Conservation (phyloP, 2,888 invertebrate species). For the Agonopterix arenella region DNA sequence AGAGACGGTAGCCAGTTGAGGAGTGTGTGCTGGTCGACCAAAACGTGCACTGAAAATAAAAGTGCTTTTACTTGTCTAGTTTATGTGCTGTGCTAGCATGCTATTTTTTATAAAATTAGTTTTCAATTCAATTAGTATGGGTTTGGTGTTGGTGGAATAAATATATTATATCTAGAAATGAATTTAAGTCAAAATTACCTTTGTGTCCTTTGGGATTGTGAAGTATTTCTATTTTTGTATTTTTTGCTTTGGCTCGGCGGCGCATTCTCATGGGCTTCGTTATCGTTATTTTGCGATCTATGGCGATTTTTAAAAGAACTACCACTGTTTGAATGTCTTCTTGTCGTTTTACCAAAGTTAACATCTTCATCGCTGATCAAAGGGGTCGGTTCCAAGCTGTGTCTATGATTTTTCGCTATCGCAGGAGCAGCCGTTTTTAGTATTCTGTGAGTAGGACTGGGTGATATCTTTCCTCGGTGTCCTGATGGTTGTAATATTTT, state of each 20-base stretch:
- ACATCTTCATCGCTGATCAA: constrained; percentile 79
- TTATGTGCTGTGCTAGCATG: constrained; percentile 3
- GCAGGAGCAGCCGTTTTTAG: constrained; percentile 86
- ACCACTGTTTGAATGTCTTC: constrained; percentile 68
- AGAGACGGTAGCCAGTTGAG: constrained; percentile 81
- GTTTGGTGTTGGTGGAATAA: too few relatives aligned
- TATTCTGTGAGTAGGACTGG: constrained; percentile 81
- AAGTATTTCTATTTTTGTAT: constrained; percentile 60
- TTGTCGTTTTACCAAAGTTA: constrained; percentile 69
- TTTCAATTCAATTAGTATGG: not conserved
- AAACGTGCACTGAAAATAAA: constrained; percentile 67
- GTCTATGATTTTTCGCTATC: constrained; percentile 69
- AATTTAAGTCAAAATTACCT: constrained; percentile 38
- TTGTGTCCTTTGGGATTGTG: constrained; percentile 47
- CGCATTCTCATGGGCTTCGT: constrained; percentile 51
- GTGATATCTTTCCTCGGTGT: constrained; percentile 80
- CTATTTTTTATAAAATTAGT: not conserved
- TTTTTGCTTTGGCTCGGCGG: constrained; percentile 52
- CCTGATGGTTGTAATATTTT: constrained; percentile 72
- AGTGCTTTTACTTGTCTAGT: constrained; percentile 25
- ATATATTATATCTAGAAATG: not conserved
- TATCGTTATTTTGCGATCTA: constrained; percentile 54
- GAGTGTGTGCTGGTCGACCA: constrained; percentile 66
- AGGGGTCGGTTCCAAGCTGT: constrained; percentile 81
- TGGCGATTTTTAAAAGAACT: constrained; percentile 78